Conservation (phyloP, 2,113 vertebrate genomes). For the Stomatorhinus ivindoensis region DNA sequence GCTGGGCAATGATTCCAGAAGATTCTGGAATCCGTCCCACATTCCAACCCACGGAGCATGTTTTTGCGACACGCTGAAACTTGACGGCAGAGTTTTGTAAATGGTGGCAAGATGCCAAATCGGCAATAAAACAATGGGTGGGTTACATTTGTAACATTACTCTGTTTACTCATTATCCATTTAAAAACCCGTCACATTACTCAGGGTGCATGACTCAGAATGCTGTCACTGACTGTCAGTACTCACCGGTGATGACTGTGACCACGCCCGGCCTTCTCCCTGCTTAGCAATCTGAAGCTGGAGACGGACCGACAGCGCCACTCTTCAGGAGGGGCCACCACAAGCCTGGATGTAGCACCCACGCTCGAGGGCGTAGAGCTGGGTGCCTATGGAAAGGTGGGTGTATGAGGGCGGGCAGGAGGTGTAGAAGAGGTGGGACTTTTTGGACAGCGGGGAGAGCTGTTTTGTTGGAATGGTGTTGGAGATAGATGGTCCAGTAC, state of each 20-base stretch:
- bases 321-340: constrained; percentile 70
- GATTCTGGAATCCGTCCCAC: not conserved
- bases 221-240: not conserved
- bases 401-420: not conserved
- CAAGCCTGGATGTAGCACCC: constrained; percentile 71
- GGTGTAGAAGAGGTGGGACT: not conserved
- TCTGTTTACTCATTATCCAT: not conserved
- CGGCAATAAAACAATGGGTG: not conserved
- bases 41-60: not conserved
- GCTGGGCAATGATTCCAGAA: not conserved
- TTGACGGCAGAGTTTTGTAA: not conserved
- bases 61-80: not conserved
- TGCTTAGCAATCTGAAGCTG: constrained; percentile 72
- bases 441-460: not conserved
- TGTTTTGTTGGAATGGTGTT: not conserved
- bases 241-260: not conserved
- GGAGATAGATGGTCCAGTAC: not conserved
- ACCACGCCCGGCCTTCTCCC: not conserved
- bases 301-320: constrained; percentile 82
- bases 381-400: constrained; percentile 77
- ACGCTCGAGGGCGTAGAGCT: constrained; percentile 87
- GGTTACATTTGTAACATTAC: not conserved
- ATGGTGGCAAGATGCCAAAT: not conserved
- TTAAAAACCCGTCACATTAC: not conserved
- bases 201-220: not conserved